Percentiles rank a stretch among this genome's conserved stretches.
phyloP scores from a whole-genome alignment of 1,140 invertebrate species.

The Hermetia illucens region DNA sequence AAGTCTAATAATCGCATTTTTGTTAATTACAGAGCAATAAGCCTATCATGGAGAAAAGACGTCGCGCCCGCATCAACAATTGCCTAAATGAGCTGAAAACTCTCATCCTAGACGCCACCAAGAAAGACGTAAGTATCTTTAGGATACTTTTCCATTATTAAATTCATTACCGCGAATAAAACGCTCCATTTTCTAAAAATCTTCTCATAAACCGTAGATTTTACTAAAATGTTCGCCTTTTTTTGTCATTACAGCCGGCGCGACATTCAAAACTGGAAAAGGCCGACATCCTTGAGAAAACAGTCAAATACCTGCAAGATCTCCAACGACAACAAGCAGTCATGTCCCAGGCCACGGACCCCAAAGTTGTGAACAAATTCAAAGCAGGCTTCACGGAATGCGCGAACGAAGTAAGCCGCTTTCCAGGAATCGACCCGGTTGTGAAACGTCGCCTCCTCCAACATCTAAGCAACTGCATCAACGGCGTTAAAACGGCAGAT shows the following conservation, averaged over 20 bases:
- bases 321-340: constrained; percentile 62
- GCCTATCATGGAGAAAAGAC: constrained; percentile 89
- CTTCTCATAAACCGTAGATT: too few species aligned
- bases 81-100: constrained; percentile 85
- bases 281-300: constrained; percentile 93
- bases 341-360: constrained; percentile 57
- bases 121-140: constrained; percentile 76
- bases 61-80: constrained; percentile 86
- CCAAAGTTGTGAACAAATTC: constrained; percentile 68
- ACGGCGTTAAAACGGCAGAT: constrained; percentile 26
- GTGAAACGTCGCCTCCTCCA: constrained; percentile 55
- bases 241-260: constrained; percentile 51
- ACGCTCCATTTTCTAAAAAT: background rate
- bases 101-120: constrained; percentile 77
- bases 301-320: constrained; percentile 80
- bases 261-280: constrained; percentile 91
- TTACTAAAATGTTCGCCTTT: too few species aligned
- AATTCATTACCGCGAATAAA: constrained; percentile 1
- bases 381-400: constrained; percentile 80
- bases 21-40: constrained; percentile 70
- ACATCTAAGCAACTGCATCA: constrained; percentile 56
- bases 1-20: constrained; percentile 8
- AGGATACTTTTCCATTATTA: constrained; percentile 8
- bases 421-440: constrained; percentile 52
- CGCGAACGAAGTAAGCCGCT: constrained; percentile 65